Evolutionary conservation across 2,113 vertebrate genomes (phyloP), one percentile per base, ranked within the genome.

Genomic region (Myodes glareolus): DNA sequence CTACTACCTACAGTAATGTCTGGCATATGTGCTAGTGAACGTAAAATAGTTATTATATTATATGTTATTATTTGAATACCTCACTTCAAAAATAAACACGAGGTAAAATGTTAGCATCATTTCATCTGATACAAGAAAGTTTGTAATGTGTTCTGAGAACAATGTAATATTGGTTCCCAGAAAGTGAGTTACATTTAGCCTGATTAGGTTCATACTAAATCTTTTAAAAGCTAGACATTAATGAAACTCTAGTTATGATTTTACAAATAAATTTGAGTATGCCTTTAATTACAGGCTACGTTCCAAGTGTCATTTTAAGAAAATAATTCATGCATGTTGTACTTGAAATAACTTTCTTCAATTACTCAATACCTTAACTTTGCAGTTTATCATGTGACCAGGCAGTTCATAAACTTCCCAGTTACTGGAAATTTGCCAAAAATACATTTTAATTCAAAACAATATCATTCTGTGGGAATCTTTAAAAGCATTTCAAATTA

Each of bases 131-230:
- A 27, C 36, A 77, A 94, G 94, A 84, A 95, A 50, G 4, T 80
- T 14, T 88, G 1, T 81, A 92, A 86, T 90, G 42, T 81, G 50
- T 82, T 82, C 68, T 95, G 12, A 77, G 91, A 88, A 92, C 27
- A 94, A 86, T 84, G 11, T 75, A 81, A 73, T 92, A 88, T 78
- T 97, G 92, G 33, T 96, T 98, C 73, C 88, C 82, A 93, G 82
- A 97, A 98, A 98, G 50, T 94, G 78, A 92, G 21, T 42, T 92
- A 80, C 87, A 94, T 97, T 96, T 97, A 90, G 95, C 8, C 33
- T 96, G 45, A 89, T 88, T 52, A 80, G 81, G 52, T 75, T 45
- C 73, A 47, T 87, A 16, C 55, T 97, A 90, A 96, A 92, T 95
- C 68, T 39, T 95, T 96, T 94, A 97, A 77, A 94, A 92, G 8